phyloP scores from a whole-genome alignment of 2,113 vertebrate species.

The Procavia capensis region DNA sequence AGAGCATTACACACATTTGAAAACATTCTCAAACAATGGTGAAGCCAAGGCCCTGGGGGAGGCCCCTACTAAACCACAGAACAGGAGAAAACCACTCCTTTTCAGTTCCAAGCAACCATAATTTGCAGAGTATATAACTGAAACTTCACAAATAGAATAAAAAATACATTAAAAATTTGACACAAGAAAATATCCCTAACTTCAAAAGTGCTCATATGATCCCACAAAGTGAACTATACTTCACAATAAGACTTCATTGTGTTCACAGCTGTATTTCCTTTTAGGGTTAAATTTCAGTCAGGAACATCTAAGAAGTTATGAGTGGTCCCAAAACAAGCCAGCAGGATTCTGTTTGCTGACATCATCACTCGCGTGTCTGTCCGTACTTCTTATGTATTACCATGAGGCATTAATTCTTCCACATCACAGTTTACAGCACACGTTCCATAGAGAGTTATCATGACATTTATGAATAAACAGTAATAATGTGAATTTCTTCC shows the following conservation, averaged over 20 bases:
- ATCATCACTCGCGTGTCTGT: not conserved
- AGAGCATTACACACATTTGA: not conserved
- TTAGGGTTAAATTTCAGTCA: not conserved
- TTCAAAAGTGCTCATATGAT: not conserved
- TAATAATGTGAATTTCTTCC: not conserved
- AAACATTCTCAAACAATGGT: constrained; percentile 19
- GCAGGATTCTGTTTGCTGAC: not conserved
- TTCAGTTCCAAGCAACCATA: constrained; percentile 12
- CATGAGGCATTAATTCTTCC: not conserved
- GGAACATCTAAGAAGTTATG: not conserved
- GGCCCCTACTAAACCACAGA: constrained; percentile 7
- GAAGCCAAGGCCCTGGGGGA: not conserved
- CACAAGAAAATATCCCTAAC: not conserved
- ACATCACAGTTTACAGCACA: not conserved
- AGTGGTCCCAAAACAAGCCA: not conserved
- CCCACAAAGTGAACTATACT: not conserved
- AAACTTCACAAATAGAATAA: not conserved
- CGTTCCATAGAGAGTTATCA: not conserved
- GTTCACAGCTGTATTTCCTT: not conserved
- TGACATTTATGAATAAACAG: not conserved
- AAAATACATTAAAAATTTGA: not conserved
- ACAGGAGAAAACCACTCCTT: constrained; percentile 8
- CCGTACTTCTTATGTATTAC: not conserved
- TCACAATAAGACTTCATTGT: not conserved
- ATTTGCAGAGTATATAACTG: not conserved